Base-by-base conservation (phyloP, 2,888 invertebrate species). In the Nysson spinosus region DNA sequence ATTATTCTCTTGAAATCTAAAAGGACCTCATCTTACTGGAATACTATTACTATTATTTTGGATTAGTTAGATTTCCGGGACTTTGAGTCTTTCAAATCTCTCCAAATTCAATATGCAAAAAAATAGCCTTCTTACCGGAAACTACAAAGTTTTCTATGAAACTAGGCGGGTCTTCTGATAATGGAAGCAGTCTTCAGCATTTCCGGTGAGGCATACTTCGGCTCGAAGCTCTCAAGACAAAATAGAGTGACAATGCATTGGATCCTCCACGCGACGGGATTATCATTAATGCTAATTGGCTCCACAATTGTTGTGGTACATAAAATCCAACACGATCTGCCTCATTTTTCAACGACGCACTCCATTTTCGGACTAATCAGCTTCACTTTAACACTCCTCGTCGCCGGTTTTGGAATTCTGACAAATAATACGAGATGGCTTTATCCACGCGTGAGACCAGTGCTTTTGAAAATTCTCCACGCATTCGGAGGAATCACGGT, bases 351-450 rank as follows among this genome's bases (percentile, higher is more conserved):
- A 1, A 73, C 82, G 4, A 55, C 72, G 4, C 87, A 86, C 63
- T 68, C 77, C 5, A 70, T 82, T 6, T 71, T 86, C 1, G 85
- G 87, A 1, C 54, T 87, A 1, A 54, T 68, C 43, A 75, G 83
- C 7, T 79, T 85, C 22, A 73, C 85, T 9, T 20, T 85, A 1
- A 55, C 78, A 4, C 24, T 69, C 1, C 0, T 72, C 0, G 70
- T 77, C 0, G 81, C 82, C 0, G 3, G 47, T 0, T 83, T 82
- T 34, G 87, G 86, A 2, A 65, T 85, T 34, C 30, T 83, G 0
- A 79, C 85, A 0, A 82, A 84, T 54, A 84, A 85, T 55, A 77
- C 83, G 9, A 78, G 74, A 4, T 84, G 83, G 84, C 30, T 86
- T 7, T 84, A 84, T 46, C 85, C 84, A 0, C 64, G 52, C 0